These are phyloP conservation scores for Monochamus alternatus DNA, from an alignment of 2,888 invertebrate genomes.

Conservation along the genomic window DNA sequence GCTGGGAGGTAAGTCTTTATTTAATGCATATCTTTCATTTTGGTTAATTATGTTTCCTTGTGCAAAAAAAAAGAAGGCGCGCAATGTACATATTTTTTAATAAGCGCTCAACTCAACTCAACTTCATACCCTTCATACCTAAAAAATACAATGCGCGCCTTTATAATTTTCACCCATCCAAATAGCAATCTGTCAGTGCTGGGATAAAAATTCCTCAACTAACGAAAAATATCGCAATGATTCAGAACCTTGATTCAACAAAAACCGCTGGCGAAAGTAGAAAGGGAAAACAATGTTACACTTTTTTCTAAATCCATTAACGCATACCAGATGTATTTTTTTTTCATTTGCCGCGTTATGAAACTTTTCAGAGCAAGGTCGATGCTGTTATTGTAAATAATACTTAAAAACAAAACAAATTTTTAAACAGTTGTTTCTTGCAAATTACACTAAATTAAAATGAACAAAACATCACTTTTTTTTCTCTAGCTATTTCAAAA, in stretches of 20 bases:
- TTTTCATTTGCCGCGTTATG: neutral
- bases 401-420: too few species aligned
- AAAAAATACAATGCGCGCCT: too few species aligned
- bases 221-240: neutral
- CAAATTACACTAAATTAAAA: too few species aligned
- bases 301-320: neutral
- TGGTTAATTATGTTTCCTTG: too few species aligned
- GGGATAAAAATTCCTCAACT: neutral
- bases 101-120: too few species aligned
- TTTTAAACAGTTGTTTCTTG: too few species aligned
- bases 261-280: neutral
- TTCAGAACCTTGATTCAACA: neutral
- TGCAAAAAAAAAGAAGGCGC: neutral
- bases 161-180: neutral
- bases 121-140: too few species aligned
- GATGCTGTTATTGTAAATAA: neutral
- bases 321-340: neutral
- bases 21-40: neutral
- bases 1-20: constrained; percentile 89
- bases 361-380: constrained; percentile 1
- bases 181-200: constrained; percentile 3
- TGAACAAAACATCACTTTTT: too few species aligned
- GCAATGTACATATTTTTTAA: neutral
- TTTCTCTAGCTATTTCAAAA: too few species aligned
- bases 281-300: neutral